phyloP scores from a whole-genome alignment of 2,888 invertebrate species.

The Chaetogeoica ovagalla region DNA sequence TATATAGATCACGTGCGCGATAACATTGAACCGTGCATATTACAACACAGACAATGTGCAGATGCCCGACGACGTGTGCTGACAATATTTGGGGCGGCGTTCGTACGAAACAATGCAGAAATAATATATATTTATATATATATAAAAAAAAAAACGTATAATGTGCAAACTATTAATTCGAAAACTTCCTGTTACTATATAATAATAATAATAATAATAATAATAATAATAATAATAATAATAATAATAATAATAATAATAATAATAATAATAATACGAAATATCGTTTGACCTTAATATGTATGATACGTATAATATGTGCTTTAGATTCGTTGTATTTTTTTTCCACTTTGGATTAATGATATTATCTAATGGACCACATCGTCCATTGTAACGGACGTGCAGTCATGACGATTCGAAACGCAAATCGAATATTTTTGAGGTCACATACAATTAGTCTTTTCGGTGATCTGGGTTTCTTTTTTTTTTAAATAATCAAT shows the following conservation, averaged over 20 bases:
- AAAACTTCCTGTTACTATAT: constrained; percentile 38
- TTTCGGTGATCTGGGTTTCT: not conserved
- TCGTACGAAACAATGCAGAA: constrained; percentile 34
- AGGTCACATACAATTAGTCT: not conserved
- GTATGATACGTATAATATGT: not conserved
- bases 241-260: no score
- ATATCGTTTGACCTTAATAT: constrained; percentile 35
- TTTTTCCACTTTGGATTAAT: not conserved
- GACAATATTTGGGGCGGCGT: constrained; percentile 43
- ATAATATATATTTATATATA: constrained; percentile 1
- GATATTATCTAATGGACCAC: constrained; percentile 3
- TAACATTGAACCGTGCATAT: constrained; percentile 11
- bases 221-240: no score
- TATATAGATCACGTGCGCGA: not conserved
- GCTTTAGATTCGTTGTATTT: constrained; percentile 7
- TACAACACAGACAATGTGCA: constrained; percentile 15
- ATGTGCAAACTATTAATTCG: constrained; percentile 17
- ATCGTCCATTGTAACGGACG: constrained; percentile 6
- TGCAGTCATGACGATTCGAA: not conserved
- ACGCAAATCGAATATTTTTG: not conserved
- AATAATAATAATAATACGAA: not conserved
- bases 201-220: no score
- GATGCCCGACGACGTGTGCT: constrained; percentile 23
- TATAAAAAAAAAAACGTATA: not conserved
- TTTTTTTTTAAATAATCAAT: not conserved